phyloP scores from a whole-genome alignment of 1,140 invertebrate species.

The Lucilia sericata region DNA sequence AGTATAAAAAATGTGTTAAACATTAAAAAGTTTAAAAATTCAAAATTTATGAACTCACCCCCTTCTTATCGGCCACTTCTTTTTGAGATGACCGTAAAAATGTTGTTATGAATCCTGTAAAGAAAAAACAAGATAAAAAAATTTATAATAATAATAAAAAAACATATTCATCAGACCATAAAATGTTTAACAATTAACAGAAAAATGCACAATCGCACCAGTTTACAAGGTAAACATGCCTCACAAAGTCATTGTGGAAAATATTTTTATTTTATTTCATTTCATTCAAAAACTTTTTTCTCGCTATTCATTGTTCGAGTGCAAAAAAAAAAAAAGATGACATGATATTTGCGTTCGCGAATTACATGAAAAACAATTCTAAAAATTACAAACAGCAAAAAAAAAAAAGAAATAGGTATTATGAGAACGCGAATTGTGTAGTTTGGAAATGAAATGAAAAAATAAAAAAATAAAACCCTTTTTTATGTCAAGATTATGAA shows the following conservation, averaged over 20 bases:
- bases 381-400: not conserved
- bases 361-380: conserved; percentile 40
- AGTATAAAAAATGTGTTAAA: not conserved
- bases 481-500: conserved; percentile 59
- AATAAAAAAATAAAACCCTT: not conserved
- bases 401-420: not conserved
- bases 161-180: conserved; percentile 64
- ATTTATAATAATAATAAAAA: conserved; percentile 2
- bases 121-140: not conserved
- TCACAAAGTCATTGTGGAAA: conserved; percentile 42
- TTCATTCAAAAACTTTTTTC: not conserved
- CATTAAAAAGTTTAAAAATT: not conserved
- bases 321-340: conserved; percentile 27
- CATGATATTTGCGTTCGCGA: conserved; percentile 43
- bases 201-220: conserved; percentile 45
- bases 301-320: conserved; percentile 8
- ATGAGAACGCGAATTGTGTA: conserved; percentile 36
- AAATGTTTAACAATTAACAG: conserved; percentile 65
- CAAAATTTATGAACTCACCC: not conserved
- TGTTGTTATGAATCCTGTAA: not conserved
- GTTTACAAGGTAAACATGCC: conserved; percentile 45
- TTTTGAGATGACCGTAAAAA: not conserved
- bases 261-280: conserved; percentile 20
- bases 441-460: not conserved
- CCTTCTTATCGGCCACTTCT: not conserved